phyloP scores from a whole-genome alignment of 2,113 vertebrate species.

The Formicarius rufipectus region DNA sequence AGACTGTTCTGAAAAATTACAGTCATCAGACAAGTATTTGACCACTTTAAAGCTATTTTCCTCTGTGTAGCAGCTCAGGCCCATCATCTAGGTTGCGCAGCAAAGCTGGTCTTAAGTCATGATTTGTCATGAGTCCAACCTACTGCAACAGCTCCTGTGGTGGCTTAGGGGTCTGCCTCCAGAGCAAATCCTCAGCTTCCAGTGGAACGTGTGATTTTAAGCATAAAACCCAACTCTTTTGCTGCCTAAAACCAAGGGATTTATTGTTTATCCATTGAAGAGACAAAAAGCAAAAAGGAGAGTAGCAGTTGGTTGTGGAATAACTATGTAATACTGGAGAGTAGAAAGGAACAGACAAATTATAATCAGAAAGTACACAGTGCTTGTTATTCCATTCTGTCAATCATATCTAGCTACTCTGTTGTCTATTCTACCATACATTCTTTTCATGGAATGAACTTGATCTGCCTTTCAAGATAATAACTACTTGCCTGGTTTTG shows the following conservation, averaged over 20 bases:
- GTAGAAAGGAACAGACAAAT: background rate
- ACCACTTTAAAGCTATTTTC: background rate
- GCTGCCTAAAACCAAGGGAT: background rate
- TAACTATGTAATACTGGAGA: background rate
- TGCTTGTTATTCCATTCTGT: background rate
- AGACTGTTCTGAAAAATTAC: background rate
- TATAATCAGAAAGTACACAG: background rate
- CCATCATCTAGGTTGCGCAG: background rate
- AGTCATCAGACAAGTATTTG: background rate
- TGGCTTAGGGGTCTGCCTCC: background rate
- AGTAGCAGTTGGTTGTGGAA: background rate
- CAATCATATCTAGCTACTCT: background rate
- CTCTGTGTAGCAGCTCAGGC: background rate
- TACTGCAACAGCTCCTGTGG: background rate
- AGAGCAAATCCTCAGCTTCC: background rate
- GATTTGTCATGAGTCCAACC: background rate
- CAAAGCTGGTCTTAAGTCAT: background rate
- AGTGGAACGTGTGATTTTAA: background rate
- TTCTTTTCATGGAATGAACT: background rate
- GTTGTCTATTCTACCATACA: background rate
- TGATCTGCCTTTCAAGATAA: background rate
- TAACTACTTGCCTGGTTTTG: background rate
- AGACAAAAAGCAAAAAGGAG: background rate
- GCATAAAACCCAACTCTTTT: background rate
- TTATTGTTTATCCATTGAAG: background rate